Base-by-base conservation (phyloP, 1,140 invertebrate species). In the Scaptomyza pallida region DNA sequence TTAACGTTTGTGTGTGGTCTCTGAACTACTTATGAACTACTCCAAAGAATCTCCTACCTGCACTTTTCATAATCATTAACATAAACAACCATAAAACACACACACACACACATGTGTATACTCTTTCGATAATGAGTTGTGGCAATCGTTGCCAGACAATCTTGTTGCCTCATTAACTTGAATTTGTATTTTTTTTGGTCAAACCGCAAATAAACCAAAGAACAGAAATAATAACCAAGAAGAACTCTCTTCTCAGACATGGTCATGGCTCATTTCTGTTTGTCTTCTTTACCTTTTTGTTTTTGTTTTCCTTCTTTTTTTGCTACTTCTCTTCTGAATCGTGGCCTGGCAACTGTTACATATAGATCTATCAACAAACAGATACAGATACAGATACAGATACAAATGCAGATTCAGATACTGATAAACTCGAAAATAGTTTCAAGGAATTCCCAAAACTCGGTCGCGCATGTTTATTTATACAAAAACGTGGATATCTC, bases 381-480 rank as follows among this genome's bases (percentile, higher is more conserved):
- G 21, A 19, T 43, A 12, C 35, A 62, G 23, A 6, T 26, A 23
- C 44, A 67, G 45, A 60, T 67, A 26, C 23, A 60, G 43, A 54
- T 54, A 30, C 35, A 68, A 47, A 43, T 45, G 40, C 71, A 73
- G 63, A 45, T 62, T 21, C 50, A 64, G 70, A 50, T 23, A 16
- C 21, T 64, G 80, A 86, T 86, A 81, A 78, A 81, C 74, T 88
- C 82, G 51, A 88, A 65, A 68, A 78, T 65, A 69, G 65, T 72
- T 83, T 86, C 81, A 54, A 88, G 78, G 82, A 86, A 86, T 88
- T 77, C 82, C 81, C 80, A 60, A 56, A 85, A 85, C 68, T 76
- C 80, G 63, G 65, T 70, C 72, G 71, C 23, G 50, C 47, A 43
- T 81, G 76, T 79, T 85, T 85, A 86, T 85, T 86, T 85, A 77